phyloP scores from a whole-genome alignment of 2,888 invertebrate species.

The Phengaris alcon region DNA sequence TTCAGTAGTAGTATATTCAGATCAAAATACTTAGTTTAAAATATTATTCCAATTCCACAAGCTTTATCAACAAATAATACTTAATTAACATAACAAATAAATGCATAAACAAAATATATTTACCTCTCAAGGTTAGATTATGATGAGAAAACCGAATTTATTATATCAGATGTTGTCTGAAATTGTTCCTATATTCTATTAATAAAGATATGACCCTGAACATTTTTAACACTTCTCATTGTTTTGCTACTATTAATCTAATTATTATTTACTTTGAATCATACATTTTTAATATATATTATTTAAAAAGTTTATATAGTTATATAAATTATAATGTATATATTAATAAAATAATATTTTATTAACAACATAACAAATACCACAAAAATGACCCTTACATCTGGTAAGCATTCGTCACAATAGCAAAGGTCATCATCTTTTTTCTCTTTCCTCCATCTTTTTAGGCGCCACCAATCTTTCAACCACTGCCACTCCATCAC shows the following conservation, averaged over 20 bases:
- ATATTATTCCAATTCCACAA: background rate
- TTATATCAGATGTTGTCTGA: background rate
- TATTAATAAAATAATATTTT: background rate
- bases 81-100: background rate
- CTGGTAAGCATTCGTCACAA: slow-evolving; percentile 86
- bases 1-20: background rate
- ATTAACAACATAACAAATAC: background rate
- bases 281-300: background rate
- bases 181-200: slow-evolving; percentile 18
- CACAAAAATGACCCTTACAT: slow-evolving; percentile 58
- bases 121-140: slow-evolving; percentile 10
- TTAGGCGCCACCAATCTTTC: slow-evolving; percentile 89
- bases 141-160: slow-evolving; percentile 10
- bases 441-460: slow-evolving; percentile 81
- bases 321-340: background rate
- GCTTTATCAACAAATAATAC: background rate
- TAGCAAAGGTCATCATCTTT: slow-evolving; percentile 84
- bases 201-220: slow-evolving; percentile 10
- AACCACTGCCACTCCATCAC: slow-evolving; percentile 89
- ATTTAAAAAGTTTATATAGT: background rate
- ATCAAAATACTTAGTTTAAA: background rate
- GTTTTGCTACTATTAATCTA: background rate
- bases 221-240: background rate
- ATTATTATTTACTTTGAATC: background rate
- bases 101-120: background rate